These are phyloP conservation scores for Chironomus riparius DNA, from an alignment of 2,888 invertebrate species.

Conservation along the genomic window DNA sequence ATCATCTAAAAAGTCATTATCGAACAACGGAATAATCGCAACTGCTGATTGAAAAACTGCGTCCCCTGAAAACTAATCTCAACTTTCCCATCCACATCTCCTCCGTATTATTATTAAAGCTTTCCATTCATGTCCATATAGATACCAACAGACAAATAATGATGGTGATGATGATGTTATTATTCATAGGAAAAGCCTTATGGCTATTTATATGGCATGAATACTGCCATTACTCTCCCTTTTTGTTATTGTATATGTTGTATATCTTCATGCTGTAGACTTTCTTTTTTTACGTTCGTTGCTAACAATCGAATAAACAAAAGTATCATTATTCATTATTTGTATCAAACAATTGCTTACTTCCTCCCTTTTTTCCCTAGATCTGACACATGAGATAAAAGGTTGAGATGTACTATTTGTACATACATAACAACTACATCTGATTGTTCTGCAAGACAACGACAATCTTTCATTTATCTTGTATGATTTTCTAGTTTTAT, in stretches of 20 bases:
- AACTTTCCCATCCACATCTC: no score
- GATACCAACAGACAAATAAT: neutral
- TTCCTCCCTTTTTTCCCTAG: neutral
- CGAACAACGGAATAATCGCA: no score
- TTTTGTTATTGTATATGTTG: neutral
- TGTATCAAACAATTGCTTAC: slow-evolving; percentile 3
- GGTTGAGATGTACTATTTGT: no score
- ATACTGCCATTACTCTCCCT: neutral
- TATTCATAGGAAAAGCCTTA: neutral
- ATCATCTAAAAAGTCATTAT: no score
- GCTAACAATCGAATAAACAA: slow-evolving; percentile 11
- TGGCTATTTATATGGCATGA: neutral
- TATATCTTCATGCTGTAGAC: no score
- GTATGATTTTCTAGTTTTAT: no score
- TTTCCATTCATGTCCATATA: neutral
- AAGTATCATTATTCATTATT: slow-evolving; percentile 26
- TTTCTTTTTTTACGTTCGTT: neutral
- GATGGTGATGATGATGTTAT: neutral
- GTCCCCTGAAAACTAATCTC: no score
- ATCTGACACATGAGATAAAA: no score
- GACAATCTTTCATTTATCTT: slow-evolving; percentile 11
- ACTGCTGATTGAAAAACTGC: no score
- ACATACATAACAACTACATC: neutral
- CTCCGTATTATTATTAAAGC: no score
- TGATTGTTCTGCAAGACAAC: neutral